A percentile compares a stretch with the other conserved stretches of the same genome.
Evolutionary conservation across 2,113 vertebrate genomes (phyloP).

Genomic region (Scophthalmus maximus): DNA sequence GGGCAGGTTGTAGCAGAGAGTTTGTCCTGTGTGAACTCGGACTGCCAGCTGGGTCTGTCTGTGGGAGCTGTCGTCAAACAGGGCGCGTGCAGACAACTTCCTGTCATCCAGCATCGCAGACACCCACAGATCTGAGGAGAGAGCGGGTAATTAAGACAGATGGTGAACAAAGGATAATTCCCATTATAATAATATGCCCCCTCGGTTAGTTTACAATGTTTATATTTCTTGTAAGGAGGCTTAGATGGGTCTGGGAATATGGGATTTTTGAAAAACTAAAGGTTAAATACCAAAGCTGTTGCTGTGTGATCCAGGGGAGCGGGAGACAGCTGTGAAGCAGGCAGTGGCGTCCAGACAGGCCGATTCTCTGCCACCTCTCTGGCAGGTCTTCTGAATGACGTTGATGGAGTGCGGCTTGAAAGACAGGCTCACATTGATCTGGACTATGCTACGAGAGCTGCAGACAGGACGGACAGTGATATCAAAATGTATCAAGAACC

Average conservation of each 20-base stretch:
- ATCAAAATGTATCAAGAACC: background rate
- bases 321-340: conserved; percentile 86
- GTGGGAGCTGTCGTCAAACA: conserved; percentile 89
- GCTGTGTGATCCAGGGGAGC: conserved; percentile 72
- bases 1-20: conserved; percentile 84
- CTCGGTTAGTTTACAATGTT: background rate
- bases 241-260: background rate
- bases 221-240: background rate
- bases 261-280: background rate
- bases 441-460: conserved; percentile 90
- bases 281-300: conserved; percentile 79
- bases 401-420: conserved; percentile 89
- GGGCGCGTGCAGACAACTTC: conserved; percentile 83
- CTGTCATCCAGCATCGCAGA: conserved; percentile 89
- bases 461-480: background rate
- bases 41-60: conserved; percentile 80
- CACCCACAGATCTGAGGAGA: conserved; percentile 82
- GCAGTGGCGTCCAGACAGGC: conserved; percentile 87
- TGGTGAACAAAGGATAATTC: conserved; percentile 2
- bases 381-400: conserved; percentile 89
- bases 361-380: conserved; percentile 81
- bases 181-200: background rate
- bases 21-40: conserved; percentile 75
- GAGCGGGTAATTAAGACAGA: conserved; percentile 16
- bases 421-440: conserved; percentile 82